These are phyloP conservation scores for Petromus typicus DNA, from an alignment of 2,113 vertebrate species.

Conservation along the genomic window DNA sequence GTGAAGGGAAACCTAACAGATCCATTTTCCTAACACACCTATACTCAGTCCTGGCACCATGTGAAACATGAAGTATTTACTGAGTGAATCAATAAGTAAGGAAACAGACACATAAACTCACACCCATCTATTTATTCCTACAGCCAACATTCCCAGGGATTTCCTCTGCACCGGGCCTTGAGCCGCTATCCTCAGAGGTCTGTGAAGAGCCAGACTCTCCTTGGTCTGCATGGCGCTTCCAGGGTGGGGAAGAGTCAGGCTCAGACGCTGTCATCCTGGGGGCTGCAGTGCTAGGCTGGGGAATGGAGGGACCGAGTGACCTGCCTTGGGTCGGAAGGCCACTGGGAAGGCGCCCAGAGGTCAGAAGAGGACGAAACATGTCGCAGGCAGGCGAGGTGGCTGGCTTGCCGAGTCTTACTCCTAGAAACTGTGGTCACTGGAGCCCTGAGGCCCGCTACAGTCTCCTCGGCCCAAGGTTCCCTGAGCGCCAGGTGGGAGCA, in stretches of 20 bases:
- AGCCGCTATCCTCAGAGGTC: background rate
- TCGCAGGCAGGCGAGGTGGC: background rate
- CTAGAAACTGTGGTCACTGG: fast-evolving
- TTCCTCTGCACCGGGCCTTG: background rate
- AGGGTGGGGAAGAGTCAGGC: background rate
- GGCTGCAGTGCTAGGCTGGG: background rate
- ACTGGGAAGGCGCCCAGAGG: background rate
- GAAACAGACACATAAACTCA: constrained; percentile 38
- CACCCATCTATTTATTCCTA: constrained; percentile 72
- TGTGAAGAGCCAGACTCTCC: too few relatives aligned
- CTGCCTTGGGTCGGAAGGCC: background rate
- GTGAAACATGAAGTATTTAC: background rate
- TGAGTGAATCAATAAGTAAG: constrained; percentile 52
- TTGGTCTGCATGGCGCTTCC: background rate
- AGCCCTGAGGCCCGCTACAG: background rate
- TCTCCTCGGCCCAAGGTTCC: background rate
- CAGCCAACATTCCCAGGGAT: background rate
- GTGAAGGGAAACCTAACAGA: background rate
- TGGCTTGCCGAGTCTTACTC: background rate
- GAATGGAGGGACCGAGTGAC: background rate
- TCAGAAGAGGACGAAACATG: constrained; percentile 8
- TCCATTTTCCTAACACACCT: background rate
- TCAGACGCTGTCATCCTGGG: background rate
- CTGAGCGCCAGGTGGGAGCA: background rate
- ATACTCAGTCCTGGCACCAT: background rate